These are phyloP conservation scores for Boloria selene DNA, from an alignment of 2,888 invertebrate genomes.

Conservation along the genomic window DNA sequence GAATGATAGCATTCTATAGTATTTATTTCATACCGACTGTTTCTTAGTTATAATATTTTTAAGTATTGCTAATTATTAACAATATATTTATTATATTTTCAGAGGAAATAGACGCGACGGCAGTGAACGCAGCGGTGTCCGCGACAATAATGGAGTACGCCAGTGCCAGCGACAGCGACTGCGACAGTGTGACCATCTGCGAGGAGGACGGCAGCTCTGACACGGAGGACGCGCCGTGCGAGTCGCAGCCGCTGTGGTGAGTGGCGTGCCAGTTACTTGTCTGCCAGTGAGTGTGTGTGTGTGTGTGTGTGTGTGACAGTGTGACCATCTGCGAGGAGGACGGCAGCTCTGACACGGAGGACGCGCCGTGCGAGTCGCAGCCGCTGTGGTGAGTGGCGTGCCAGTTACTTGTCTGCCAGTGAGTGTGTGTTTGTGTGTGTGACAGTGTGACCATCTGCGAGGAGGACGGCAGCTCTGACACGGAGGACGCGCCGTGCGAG, in stretches of 20 bases:
- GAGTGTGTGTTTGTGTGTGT: too few relatives aligned
- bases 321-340: conserved; percentile 52
- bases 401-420: neutral
- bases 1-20: too few relatives aligned
- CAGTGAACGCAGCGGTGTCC: conserved; percentile 61
- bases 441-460: neutral
- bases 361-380: conserved; percentile 57
- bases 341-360: conserved; percentile 58
- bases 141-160: conserved; percentile 66
- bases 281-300: conserved; percentile 53
- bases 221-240: conserved; percentile 61
- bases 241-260: conserved; percentile 63
- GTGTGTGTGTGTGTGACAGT: conserved; percentile 68
- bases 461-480: too few relatives aligned
- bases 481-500: conserved; percentile 63
- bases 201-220: conserved; percentile 54
- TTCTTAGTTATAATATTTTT: too few relatives aligned
- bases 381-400: conserved; percentile 58
- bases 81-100: conserved; percentile 38
- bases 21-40: too few relatives aligned
- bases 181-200: conserved; percentile 58
- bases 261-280: neutral
- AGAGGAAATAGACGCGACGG: conserved; percentile 74
- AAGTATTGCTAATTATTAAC: too few relatives aligned
- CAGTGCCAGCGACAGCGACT: conserved; percentile 70